Evolutionary conservation across 2,113 vertebrate genomes (phyloP).

Genomic region (Epinephelus fuscoguttatus): DNA sequence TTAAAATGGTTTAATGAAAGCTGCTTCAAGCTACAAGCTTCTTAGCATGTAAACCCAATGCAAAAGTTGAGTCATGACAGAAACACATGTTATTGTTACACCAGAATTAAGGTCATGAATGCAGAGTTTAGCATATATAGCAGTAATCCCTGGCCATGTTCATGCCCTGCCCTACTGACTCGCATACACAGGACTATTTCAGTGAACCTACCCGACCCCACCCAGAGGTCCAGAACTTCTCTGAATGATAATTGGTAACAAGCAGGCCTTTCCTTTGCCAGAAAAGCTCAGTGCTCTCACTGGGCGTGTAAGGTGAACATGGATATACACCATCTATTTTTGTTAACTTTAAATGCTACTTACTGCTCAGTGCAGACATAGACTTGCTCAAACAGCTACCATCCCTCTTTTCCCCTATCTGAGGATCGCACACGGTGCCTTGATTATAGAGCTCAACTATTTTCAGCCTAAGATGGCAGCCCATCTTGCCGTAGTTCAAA

Average conservation of each 20-base stretch:
- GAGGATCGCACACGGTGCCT: slow-evolving; percentile 13
- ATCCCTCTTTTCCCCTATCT: slow-evolving; percentile 1
- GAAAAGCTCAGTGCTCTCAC: slow-evolving; percentile 1
- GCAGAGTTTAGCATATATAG: no score
- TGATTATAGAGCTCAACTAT: slow-evolving; percentile 75
- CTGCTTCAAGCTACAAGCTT: no score
- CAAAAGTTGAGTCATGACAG: no score
- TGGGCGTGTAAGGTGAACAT: slow-evolving; percentile 60
- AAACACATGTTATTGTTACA: no score
- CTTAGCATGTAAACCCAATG: no score
- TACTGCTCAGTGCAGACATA: slow-evolving; percentile 10
- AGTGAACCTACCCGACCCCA: not conserved
- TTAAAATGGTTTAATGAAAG: no score
- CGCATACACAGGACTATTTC: not conserved
- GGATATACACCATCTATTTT: slow-evolving; percentile 54
- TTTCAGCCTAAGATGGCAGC: slow-evolving; percentile 31
- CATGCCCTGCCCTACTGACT: no score
- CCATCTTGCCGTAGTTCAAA: slow-evolving; percentile 38
- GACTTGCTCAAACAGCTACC: not conserved
- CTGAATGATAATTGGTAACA: not conserved
- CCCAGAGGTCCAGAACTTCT: slow-evolving; percentile 2
- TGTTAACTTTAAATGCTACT: slow-evolving; percentile 54
- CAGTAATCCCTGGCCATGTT: no score
- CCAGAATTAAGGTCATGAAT: no score
- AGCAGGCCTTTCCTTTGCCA: not conserved